Conservation (phyloP, 2,888 invertebrate species). For the Acanthoscelides obtectus region DNA sequence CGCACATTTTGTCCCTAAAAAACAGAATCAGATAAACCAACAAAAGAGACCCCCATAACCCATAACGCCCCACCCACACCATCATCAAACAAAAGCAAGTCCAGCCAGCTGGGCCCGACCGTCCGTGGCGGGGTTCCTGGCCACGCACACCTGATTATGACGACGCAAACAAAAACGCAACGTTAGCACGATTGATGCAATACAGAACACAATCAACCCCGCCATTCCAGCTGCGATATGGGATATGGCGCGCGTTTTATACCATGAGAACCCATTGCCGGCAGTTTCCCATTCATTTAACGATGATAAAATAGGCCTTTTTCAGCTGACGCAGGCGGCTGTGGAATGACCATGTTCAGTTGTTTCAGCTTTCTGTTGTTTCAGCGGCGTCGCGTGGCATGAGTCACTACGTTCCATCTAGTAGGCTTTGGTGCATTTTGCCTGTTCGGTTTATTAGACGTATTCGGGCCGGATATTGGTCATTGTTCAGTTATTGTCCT, state of each 20-base stretch:
- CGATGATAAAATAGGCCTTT: neutral
- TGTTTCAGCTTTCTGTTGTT: neutral
- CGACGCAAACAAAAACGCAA: slow-evolving; percentile 7
- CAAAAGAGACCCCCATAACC: neutral
- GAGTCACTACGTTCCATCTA: neutral
- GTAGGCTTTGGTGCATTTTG: neutral
- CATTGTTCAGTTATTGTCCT: neutral
- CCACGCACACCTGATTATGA: slow-evolving; percentile 1
- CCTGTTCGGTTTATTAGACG: neutral
- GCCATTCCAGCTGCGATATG: slow-evolving; percentile 5
- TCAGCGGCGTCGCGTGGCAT: neutral
- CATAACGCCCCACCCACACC: neutral
- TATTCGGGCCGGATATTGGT: neutral
- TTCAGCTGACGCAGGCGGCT: neutral
- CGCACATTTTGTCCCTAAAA: no score
- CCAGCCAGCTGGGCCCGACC: neutral
- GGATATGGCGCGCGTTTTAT: neutral
- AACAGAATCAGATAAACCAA: no score
- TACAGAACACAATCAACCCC: neutral
- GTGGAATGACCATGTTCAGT: neutral
- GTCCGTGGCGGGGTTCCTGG: neutral
- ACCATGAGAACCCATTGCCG: neutral
- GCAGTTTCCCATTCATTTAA: neutral
- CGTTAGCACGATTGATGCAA: neutral
- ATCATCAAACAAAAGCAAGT: neutral